These are phyloP conservation scores for Promerops cafer DNA, from an alignment of 2,113 vertebrate genomes.

Conservation along the genomic window DNA sequence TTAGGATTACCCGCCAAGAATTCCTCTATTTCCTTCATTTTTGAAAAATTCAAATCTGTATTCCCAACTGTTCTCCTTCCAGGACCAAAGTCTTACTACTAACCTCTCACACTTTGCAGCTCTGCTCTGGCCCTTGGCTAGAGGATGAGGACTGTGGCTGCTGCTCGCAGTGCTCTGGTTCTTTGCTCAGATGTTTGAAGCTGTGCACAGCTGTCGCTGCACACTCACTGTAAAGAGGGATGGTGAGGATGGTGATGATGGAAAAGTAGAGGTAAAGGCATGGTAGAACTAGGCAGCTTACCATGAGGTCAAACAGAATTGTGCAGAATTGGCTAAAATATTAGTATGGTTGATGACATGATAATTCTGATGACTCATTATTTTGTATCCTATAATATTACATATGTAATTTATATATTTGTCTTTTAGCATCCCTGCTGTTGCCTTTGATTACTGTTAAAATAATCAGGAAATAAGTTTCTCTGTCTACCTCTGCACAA, in stretches of 20 bases:
- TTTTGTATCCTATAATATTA: neutral
- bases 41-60: neutral
- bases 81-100: neutral
- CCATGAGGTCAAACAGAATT: neutral
- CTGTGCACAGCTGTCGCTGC: neutral
- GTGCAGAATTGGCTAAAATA: neutral
- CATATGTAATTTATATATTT: neutral
- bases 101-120: neutral
- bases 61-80: neutral
- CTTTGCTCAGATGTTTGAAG: neutral
- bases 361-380: neutral
- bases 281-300: neutral
- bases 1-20: neutral
- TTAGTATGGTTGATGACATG: neutral
- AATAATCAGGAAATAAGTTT: neutral
- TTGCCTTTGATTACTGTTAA: neutral
- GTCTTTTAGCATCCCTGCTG: neutral
- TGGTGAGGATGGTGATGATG: neutral
- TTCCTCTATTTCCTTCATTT: neutral
- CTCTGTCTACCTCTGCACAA: neutral
- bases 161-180: neutral
- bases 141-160: neutral
- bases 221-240: neutral
- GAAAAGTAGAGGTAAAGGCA: neutral
- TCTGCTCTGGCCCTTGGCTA: neutral